A percentile compares a stretch with the other conserved stretches of the same genome.
phyloP scores from a whole-genome alignment of 2,888 invertebrate genomes.

The Lycocerus yunnanus region DNA sequence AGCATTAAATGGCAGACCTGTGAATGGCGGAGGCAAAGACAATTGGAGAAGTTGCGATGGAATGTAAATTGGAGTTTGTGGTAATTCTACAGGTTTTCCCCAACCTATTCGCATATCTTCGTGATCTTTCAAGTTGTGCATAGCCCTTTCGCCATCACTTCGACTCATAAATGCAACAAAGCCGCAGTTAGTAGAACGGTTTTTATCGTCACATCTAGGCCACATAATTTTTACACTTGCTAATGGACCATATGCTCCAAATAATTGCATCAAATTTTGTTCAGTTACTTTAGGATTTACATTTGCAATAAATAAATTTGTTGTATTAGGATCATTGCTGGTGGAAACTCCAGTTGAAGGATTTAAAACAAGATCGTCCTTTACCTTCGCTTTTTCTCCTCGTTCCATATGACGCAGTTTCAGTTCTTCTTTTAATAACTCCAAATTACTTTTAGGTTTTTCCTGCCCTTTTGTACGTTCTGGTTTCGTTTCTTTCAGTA shows the following conservation, averaged over 20 bases:
- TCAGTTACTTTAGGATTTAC: slow-evolving; percentile 94
- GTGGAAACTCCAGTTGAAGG: slow-evolving; percentile 59
- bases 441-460: slow-evolving; percentile 95
- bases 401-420: slow-evolving; percentile 93
- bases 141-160: slow-evolving; percentile 92
- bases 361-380: slow-evolving; percentile 61
- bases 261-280: slow-evolving; percentile 93
- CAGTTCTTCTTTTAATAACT: slow-evolving; percentile 95
- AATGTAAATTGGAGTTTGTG: slow-evolving; percentile 93
- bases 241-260: slow-evolving; percentile 94
- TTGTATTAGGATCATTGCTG: slow-evolving; percentile 91
- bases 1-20: slow-evolving; percentile 97
- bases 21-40: slow-evolving; percentile 83
- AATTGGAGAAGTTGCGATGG: slow-evolving; percentile 82
- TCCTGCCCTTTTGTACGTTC: slow-evolving; percentile 67
- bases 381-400: slow-evolving; percentile 85
- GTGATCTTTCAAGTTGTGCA: slow-evolving; percentile 82
- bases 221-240: slow-evolving; percentile 99
- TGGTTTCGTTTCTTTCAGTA: slow-evolving; percentile 64
- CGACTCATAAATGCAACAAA: slow-evolving; percentile 99
- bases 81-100: slow-evolving; percentile 96
- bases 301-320: slow-evolving; percentile 96
- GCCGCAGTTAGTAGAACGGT: slow-evolving; percentile 91
- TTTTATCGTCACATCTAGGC: slow-evolving; percentile 95
- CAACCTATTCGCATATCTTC: slow-evolving; percentile 95